These are phyloP conservation scores for Gryllus longicercus DNA, from an alignment of 2,888 invertebrate species.

Conservation along the genomic window DNA sequence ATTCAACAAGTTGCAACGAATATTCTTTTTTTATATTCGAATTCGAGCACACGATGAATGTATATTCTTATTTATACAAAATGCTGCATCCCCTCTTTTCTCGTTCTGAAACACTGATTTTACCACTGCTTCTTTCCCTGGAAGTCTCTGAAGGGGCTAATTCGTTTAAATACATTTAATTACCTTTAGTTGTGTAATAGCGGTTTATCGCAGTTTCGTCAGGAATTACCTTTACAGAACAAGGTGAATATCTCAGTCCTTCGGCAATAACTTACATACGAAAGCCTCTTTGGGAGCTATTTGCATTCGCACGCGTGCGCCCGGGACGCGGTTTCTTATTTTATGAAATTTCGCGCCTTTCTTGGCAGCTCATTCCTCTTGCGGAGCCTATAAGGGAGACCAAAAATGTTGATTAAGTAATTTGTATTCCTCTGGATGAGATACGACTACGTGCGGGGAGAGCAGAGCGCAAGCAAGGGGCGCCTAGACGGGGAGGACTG, in stretches of 20 bases:
- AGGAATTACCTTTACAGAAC: no score
- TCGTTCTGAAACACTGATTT: no score
- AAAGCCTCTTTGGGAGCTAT: background rate
- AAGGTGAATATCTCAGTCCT: background rate
- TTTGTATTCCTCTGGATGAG: conserved; percentile 8
- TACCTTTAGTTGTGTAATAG: no score
- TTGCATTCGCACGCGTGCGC: background rate
- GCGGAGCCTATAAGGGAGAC: background rate
- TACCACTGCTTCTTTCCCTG: no score
- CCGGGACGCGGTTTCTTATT: background rate
- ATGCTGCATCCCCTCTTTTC: no score
- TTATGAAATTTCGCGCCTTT: background rate
- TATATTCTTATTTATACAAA: no score
- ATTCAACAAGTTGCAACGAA: no score
- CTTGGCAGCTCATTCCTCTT: background rate
- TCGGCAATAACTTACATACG: background rate
- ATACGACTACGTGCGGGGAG: background rate
- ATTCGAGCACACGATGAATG: no score
- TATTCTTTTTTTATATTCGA: no score
- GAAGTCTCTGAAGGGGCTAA: no score
- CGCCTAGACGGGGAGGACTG: background rate
- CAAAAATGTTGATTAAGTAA: conserved; percentile 6
- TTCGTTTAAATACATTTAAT: no score
- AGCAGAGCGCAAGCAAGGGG: background rate
- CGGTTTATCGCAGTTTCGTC: no score